Percentiles rank a stretch among this genome's conserved stretches.
Conservation (phyloP, 92 coral and sea anemone species). For the Porites rus region DNA sequence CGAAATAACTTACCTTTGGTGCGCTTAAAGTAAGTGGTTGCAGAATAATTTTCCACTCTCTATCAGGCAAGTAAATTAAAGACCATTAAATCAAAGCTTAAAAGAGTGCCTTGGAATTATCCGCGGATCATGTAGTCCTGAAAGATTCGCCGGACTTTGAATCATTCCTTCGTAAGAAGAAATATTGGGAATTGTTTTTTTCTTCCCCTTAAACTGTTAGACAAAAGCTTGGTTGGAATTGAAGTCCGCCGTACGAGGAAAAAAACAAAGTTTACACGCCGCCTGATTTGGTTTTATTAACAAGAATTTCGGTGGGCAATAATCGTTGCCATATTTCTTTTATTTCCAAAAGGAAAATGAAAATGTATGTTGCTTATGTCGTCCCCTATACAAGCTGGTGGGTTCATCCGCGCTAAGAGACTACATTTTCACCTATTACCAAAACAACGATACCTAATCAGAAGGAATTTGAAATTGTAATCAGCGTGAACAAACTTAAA, state of each 20-base stretch:
- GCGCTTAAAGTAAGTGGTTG: background rate
- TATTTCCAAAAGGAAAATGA: background rate
- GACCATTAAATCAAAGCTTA: too few relatives aligned
- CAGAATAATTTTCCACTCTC: background rate
- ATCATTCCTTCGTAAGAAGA: too few relatives aligned
- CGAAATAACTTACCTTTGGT: background rate
- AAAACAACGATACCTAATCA: background rate
- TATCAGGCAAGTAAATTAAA: too few relatives aligned
- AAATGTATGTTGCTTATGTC: constrained; percentile 1
- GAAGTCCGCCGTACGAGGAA: background rate
- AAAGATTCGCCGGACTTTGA: too few relatives aligned
- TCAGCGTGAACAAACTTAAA: background rate
- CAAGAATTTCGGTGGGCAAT: background rate
- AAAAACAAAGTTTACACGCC: background rate
- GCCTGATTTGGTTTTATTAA: background rate
- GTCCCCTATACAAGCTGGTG: too few relatives aligned
- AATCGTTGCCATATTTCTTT: background rate
- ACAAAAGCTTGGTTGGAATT: background rate
- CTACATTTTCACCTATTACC: constrained; percentile 1
- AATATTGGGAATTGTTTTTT: too few relatives aligned
- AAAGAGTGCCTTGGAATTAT: too few relatives aligned
- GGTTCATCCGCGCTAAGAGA: background rate
- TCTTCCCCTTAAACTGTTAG: too few relatives aligned
- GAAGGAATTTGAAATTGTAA: constrained; percentile 9
- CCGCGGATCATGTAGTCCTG: too few relatives aligned